These are phyloP conservation scores for Poeciliopsis turrubarensis DNA, from an alignment of 2,113 vertebrate genomes.

Conservation along the genomic window DNA sequence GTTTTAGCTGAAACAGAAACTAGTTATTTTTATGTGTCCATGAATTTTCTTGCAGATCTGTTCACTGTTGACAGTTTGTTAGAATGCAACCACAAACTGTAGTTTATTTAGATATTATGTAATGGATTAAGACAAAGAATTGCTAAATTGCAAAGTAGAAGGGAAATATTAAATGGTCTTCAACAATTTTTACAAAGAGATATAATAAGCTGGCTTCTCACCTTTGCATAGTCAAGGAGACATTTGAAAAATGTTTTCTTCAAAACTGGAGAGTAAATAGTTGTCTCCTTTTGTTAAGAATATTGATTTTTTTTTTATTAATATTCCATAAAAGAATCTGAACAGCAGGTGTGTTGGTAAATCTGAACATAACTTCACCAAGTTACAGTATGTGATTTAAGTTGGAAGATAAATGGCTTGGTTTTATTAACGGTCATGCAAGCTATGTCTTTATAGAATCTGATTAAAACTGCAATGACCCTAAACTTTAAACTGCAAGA, in stretches of 20 bases:
- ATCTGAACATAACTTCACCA: no score
- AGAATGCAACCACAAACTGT: no score
- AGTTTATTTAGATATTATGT: no score
- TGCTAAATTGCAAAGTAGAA: no score
- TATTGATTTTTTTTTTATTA: background rate
- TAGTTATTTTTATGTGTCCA: no score
- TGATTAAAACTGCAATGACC: background rate
- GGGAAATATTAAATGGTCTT: no score
- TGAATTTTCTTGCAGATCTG: no score
- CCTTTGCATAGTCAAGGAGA: background rate
- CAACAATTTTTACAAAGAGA: no score
- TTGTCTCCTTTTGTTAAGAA: background rate
- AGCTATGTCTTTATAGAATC: background rate
- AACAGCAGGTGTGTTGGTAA: background rate
- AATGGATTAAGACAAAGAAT: no score
- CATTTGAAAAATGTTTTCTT: background rate
- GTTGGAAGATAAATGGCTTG: background rate
- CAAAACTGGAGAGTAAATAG: background rate
- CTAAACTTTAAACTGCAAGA: conserved; percentile 9
- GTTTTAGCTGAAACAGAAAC: no score
- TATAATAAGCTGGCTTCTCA: background rate
- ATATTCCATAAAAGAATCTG: background rate
- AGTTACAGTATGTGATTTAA: no score
- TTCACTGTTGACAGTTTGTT: no score
- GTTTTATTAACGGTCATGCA: background rate